phyloP scores from a whole-genome alignment of 2,113 vertebrate species.

The Pionites leucogaster region DNA sequence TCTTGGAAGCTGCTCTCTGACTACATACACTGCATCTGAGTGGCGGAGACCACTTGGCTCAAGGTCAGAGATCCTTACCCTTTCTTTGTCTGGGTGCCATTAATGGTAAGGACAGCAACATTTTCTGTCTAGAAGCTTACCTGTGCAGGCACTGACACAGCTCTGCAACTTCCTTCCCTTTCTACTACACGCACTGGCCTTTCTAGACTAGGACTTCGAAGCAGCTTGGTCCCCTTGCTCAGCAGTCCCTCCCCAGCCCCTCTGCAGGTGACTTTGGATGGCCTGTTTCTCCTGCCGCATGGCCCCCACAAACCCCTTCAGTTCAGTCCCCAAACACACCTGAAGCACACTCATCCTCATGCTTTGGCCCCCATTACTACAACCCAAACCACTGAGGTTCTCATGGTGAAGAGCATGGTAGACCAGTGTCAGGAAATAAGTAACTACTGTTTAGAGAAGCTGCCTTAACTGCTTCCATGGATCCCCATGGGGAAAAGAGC shows the following conservation, averaged over 20 bases:
- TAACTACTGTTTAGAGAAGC: not conserved
- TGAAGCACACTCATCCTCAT: not conserved
- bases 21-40: fast-evolving
- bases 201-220: not conserved
- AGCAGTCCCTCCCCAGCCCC: not conserved
- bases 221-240: fast-evolving
- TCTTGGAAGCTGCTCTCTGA: not conserved
- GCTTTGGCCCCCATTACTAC: not conserved
- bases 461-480: not conserved
- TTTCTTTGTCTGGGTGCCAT: not conserved
- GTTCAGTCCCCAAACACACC: not conserved
- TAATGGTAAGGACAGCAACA: not conserved
- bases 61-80: not conserved
- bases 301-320: not conserved
- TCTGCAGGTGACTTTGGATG: not conserved
- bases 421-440: not conserved
- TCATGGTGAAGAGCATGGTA: fast-evolving
- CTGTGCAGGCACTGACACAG: fast-evolving
- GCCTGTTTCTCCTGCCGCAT: not conserved
- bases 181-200: not conserved
- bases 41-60: not conserved
- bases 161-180: not conserved
- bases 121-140: not conserved
- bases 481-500: fast-evolving
- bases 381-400: fast-evolving